phyloP scores from a whole-genome alignment of 2,797 vertebrate species.

The Phylloscopus collybita region DNA sequence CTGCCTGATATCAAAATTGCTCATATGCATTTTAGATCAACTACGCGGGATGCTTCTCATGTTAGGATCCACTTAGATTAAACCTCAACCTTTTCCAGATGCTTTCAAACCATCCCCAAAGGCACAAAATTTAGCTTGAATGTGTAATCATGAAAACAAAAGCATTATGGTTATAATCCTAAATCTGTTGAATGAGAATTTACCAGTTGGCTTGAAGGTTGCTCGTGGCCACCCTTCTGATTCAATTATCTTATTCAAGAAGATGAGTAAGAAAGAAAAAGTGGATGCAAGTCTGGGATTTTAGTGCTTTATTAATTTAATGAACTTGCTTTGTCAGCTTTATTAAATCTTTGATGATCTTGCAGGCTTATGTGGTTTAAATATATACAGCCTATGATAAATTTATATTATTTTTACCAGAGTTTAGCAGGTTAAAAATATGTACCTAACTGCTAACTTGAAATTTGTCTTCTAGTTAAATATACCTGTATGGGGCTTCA shows the following conservation, averaged over 20 bases:
- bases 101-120: neutral
- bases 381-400: neutral
- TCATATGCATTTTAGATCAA: neutral
- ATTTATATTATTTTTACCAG: neutral
- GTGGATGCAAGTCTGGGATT: neutral
- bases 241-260: neutral
- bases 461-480: neutral
- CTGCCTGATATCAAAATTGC: neutral
- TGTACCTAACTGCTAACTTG: neutral
- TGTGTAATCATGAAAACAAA: neutral
- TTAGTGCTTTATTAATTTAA: conserved; percentile 9
- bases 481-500: neutral
- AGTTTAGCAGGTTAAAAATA: neutral
- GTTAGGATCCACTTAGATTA: neutral
- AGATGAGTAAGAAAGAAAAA: neutral
- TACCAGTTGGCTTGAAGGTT: neutral
- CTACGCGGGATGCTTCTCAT: neutral
- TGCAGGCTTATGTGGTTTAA: neutral
- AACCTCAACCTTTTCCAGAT: neutral
- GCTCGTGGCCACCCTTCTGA: neutral
- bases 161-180: neutral
- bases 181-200: neutral
- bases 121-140: neutral
- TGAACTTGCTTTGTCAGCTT: neutral
- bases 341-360: conserved; percentile 51